Evolutionary conservation across 2,113 vertebrate species (phyloP).

Genomic region (Rhinolophus sinicus): DNA sequence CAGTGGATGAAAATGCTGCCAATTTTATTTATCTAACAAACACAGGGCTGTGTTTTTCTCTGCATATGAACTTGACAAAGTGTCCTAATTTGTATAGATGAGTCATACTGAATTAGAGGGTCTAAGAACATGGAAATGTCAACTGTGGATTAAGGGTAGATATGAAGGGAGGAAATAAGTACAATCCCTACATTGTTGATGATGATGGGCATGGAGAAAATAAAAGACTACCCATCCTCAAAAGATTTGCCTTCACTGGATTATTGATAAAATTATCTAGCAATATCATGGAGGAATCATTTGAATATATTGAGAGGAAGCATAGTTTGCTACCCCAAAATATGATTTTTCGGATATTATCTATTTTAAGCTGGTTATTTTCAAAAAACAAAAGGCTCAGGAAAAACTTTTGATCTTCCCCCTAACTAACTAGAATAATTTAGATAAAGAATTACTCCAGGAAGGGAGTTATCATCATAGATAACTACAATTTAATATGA

Average conservation of each 20-base stretch:
- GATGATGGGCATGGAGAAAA: neutral
- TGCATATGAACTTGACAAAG: neutral
- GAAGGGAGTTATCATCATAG: neutral
- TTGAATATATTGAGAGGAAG: neutral
- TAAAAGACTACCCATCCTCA: neutral
- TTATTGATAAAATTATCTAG: neutral
- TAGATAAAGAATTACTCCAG: neutral
- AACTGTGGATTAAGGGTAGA: neutral
- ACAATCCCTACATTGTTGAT: neutral
- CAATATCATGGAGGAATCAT: neutral
- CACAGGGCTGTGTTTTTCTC: neutral
- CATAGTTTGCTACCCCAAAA: neutral
- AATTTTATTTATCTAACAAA: constrained; percentile 25
- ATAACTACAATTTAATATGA: neutral
- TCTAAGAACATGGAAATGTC: neutral
- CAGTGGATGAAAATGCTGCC: neutral
- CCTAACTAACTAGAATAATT: neutral
- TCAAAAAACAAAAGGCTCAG: neutral
- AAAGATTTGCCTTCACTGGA: neutral
- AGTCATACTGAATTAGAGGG: neutral
- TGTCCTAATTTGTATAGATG: neutral
- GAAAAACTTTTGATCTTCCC: too few species aligned
- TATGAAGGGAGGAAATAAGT: neutral
- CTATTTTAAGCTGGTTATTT: neutral
- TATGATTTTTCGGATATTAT: neutral